These are phyloP conservation scores for Panagrolaimus sp. DNA, from an alignment of 1,140 invertebrate species.

Conservation along the genomic window DNA sequence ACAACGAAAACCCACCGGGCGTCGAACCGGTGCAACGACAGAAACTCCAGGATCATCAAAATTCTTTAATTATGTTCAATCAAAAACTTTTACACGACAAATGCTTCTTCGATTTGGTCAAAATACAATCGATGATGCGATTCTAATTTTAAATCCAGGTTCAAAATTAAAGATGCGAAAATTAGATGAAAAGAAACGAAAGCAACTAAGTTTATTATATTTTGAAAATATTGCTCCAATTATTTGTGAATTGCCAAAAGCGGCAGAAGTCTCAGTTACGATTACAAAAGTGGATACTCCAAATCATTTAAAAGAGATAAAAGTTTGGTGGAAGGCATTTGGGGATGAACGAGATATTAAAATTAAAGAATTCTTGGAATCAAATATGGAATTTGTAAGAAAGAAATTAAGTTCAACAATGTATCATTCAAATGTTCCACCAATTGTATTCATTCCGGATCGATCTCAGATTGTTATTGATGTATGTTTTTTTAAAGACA, in stretches of 20 bases:
- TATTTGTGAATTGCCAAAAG: constrained; percentile 10
- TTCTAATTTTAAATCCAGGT: background rate
- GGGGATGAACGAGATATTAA: background rate
- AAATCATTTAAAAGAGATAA: background rate
- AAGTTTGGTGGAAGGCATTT: constrained; percentile 10
- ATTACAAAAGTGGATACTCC: background rate
- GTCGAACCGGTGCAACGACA: background rate
- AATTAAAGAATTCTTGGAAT: background rate
- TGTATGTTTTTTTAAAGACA: background rate
- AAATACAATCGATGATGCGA: constrained; percentile 2
- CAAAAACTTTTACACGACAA: constrained; percentile 2
- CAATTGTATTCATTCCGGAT: background rate
- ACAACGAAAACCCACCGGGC: background rate
- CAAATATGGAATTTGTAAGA: background rate
- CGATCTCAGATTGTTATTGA: background rate
- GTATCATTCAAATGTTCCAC: constrained; percentile 11
- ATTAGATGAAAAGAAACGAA: constrained; percentile 6
- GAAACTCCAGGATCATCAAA: background rate
- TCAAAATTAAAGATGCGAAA: background rate
- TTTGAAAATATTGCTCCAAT: constrained; percentile 1
- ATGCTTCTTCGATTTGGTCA: background rate
- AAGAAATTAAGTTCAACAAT: background rate
- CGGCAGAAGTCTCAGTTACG: background rate
- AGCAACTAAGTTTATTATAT: constrained; percentile 3
- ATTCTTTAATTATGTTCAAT: background rate